A percentile compares a stretch with the other conserved stretches of the same genome.
Conservation (phyloP, 2,797 vertebrate genomes). For the Chaetophractus vellerosus region DNA sequence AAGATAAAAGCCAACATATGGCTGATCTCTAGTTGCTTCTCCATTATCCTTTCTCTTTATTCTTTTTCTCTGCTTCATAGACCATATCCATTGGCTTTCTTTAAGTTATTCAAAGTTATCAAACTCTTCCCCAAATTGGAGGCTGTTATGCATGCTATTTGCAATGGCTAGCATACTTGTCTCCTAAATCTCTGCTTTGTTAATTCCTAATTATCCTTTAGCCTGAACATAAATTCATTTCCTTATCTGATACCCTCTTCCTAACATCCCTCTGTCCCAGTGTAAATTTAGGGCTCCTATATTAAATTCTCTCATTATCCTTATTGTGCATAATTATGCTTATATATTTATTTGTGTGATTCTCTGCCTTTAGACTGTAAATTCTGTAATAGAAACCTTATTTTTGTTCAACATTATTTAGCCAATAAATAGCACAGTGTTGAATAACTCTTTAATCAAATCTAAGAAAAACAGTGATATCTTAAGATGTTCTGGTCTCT, state of each 20-base stretch:
- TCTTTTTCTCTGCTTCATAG: background rate
- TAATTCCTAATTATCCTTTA: constrained; percentile 5
- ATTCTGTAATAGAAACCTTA: constrained; percentile 43
- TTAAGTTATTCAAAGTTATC: background rate
- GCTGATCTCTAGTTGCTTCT: background rate
- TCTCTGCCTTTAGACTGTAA: background rate
- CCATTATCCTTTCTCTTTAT: background rate
- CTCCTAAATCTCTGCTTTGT: background rate
- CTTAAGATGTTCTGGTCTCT: background rate
- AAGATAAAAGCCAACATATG: constrained; percentile 38
- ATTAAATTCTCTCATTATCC: background rate
- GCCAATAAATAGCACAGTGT: background rate
- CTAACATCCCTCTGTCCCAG: background rate
- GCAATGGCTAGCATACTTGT: background rate
- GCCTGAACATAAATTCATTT: constrained; percentile 40
- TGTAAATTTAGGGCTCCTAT: constrained; percentile 34
- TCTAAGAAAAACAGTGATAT: background rate
- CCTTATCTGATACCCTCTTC: background rate
- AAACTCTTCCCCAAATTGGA: constrained; percentile 2
- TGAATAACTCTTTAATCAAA: background rate
- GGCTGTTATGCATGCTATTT: background rate
- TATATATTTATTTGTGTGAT: background rate
- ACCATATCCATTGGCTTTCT: background rate
- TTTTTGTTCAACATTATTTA: constrained; percentile 53
- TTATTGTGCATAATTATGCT: constrained; percentile 11